Conservation (phyloP, 1,140 invertebrate genomes). For the Ptiloglossa arizonensis region DNA sequence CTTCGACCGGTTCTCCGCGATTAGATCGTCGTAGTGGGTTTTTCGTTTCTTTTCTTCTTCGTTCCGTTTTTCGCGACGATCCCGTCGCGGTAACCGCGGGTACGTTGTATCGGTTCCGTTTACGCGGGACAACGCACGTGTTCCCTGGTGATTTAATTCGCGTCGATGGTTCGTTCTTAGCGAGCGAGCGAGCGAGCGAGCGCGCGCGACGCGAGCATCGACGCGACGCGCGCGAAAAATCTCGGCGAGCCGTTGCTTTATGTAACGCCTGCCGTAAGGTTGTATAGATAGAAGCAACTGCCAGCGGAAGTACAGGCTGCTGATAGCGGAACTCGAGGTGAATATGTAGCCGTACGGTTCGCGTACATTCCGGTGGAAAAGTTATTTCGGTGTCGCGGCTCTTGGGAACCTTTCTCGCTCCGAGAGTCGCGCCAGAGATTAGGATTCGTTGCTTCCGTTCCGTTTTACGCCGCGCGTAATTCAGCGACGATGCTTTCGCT, state of each 20-base stretch:
- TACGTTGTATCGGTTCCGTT: too few relatives aligned
- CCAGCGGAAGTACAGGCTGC: conserved; percentile 67
- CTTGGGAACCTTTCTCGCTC: background rate
- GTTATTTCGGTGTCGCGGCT: conserved; percentile 32
- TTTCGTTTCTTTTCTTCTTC: too few relatives aligned
- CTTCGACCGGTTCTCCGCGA: background rate
- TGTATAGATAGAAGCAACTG: conserved; percentile 44
- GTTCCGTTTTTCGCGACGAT: too few relatives aligned
- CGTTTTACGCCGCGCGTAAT: background rate
- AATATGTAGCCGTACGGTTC: conserved; percentile 52
- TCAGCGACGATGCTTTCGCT: background rate
- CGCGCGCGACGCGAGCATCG: too few relatives aligned
- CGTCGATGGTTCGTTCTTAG: too few relatives aligned
- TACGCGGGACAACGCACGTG: too few relatives aligned
- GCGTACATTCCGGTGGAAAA: conserved; percentile 57
- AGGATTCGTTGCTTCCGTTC: background rate
- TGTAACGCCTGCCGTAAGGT: conserved; percentile 57
- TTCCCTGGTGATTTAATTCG: too few relatives aligned
- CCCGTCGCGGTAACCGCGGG: too few relatives aligned
- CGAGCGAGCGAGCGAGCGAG: too few relatives aligned
- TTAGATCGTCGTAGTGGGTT: too few relatives aligned
- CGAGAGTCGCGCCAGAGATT: background rate
- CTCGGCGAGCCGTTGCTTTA: conserved; percentile 32
- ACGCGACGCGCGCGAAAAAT: background rate
- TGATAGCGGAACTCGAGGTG: conserved; percentile 69